phyloP scores from a whole-genome alignment of 2,797 vertebrate species.

The Xyrichtys novacula region DNA sequence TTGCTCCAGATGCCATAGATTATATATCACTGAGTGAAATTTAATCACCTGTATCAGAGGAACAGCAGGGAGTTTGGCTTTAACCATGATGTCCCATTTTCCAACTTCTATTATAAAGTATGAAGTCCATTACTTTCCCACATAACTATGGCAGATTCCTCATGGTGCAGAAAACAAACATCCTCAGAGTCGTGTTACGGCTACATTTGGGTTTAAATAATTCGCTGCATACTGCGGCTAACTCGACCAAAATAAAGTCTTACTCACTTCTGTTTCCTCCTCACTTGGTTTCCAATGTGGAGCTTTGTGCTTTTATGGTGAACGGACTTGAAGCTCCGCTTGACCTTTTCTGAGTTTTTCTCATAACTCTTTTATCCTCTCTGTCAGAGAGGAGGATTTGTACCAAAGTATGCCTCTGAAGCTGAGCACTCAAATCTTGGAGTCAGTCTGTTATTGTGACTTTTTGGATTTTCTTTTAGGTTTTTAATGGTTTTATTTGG shows the following conservation, averaged over 20 bases:
- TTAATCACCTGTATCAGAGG: conserved; percentile 27
- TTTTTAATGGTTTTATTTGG: no score
- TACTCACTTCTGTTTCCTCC: conserved; percentile 7
- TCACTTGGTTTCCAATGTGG: conserved; percentile 24
- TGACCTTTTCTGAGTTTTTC: conserved; percentile 58
- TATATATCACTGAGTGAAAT: conserved; percentile 49
- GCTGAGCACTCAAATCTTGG: no score
- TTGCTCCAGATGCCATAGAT: conserved; percentile 26
- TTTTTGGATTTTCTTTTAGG: no score
- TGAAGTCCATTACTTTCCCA: conserved; percentile 2
- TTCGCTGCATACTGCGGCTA: neutral
- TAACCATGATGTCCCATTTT: conserved; percentile 6
- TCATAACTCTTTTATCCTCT: conserved; percentile 57
- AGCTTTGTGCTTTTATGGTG: conserved; percentile 62
- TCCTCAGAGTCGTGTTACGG: conserved; percentile 16
- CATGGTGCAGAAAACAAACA: conserved; percentile 49
- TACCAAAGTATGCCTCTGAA: conserved; percentile 18
- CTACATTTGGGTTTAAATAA: conserved; percentile 26
- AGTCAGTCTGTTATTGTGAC: no score
- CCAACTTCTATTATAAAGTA: conserved; percentile 2
- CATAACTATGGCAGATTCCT: conserved; percentile 57
- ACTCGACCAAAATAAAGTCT: conserved; percentile 14
- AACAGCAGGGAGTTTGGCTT: conserved; percentile 16
- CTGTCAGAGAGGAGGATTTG: conserved; percentile 27
- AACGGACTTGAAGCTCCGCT: conserved; percentile 32